phyloP scores from a whole-genome alignment of 2,113 vertebrate genomes.

The Cottus gobio region DNA sequence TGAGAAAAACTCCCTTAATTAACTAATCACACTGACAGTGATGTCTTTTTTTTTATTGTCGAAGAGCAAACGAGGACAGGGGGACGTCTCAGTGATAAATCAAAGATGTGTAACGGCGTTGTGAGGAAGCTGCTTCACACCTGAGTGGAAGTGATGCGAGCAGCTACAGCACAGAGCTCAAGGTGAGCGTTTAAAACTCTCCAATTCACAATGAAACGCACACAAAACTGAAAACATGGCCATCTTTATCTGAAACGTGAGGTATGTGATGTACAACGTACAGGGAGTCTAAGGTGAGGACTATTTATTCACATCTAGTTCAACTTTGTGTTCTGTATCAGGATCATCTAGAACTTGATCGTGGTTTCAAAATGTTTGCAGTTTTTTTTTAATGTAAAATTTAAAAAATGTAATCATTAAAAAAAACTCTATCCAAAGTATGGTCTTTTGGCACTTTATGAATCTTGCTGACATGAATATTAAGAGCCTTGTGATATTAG shows the following conservation, averaged over 20 bases:
- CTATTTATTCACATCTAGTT: too few species aligned
- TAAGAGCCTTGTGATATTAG: neutral
- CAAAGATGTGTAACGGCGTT: conserved; percentile 14
- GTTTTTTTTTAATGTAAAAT: too few species aligned
- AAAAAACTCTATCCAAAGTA: too few species aligned
- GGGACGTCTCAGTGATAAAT: conserved; percentile 4
- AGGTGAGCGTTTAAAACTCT: neutral
- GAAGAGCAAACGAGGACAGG: neutral
- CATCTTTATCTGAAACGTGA: neutral
- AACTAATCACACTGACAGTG: conserved; percentile 17
- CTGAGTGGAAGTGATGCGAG: too few species aligned
- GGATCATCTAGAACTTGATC: too few species aligned
- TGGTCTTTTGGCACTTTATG: too few species aligned
- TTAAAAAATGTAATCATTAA: too few species aligned
- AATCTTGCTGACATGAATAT: too few species aligned
- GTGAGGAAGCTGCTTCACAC: neutral
- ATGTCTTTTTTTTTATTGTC: neutral
- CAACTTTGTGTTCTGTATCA: too few species aligned
- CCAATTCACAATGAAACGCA: conserved; percentile 25
- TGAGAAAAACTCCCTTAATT: conserved; percentile 33
- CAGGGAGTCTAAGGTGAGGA: too few species aligned
- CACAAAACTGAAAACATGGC: conserved; percentile 2
- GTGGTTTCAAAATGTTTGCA: too few species aligned
- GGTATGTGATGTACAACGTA: too few species aligned
- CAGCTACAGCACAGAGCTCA: neutral